phyloP scores from a whole-genome alignment of 2,888 invertebrate species.

The Leptopilina syphax region DNA sequence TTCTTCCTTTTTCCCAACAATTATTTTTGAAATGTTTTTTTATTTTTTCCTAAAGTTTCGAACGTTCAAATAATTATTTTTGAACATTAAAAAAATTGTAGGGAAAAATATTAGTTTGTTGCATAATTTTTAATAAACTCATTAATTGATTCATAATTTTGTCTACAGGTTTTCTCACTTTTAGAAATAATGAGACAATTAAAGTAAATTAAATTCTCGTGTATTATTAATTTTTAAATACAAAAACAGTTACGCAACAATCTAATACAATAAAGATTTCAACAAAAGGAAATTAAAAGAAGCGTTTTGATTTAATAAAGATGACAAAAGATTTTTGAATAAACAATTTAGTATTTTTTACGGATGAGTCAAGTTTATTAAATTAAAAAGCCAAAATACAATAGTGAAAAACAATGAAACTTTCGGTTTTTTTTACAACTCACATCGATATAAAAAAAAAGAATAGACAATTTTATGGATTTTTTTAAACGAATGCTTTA shows the following conservation, averaged over 20 bases:
- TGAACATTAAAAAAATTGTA: not conserved
- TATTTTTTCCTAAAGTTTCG: too few species aligned
- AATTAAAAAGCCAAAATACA: slow-evolving; percentile 12
- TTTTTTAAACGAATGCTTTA: slow-evolving; percentile 40
- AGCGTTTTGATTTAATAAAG: too few species aligned
- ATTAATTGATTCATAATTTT: not conserved
- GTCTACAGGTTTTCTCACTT: not conserved
- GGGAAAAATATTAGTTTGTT: not conserved
- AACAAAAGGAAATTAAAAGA: too few species aligned
- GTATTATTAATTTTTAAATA: too few species aligned
- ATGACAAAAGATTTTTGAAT: not conserved
- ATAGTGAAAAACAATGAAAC: slow-evolving; percentile 9
- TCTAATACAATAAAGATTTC: too few species aligned
- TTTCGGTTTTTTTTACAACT: slow-evolving; percentile 5
- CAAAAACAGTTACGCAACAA: too few species aligned
- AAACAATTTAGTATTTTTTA: not conserved
- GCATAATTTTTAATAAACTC: not conserved
- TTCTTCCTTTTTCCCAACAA: not conserved
- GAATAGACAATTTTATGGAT: slow-evolving; percentile 40
- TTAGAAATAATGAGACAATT: too few species aligned
- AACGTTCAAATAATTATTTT: too few species aligned
- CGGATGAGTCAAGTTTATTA: slow-evolving; percentile 21
- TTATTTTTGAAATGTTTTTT: too few species aligned
- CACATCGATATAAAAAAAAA: slow-evolving; percentile 46
- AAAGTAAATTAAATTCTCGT: too few species aligned